phyloP scores from a whole-genome alignment of 2,888 invertebrate genomes.

The Agonopterix alstromeriana region DNA sequence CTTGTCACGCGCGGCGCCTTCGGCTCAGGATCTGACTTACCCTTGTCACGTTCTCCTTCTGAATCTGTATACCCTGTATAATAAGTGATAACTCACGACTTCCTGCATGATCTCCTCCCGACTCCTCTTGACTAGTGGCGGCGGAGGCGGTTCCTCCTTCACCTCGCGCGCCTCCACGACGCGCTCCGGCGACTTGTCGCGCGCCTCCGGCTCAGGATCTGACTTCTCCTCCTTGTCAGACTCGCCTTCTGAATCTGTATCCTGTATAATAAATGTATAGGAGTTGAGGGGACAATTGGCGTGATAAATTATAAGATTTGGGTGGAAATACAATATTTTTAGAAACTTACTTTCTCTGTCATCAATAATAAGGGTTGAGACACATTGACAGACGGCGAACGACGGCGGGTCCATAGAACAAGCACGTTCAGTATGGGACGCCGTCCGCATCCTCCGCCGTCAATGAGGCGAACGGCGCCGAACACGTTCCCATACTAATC shows the following conservation, averaged over 20 bases:
- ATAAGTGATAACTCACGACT: constrained; percentile 62
- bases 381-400: too few species aligned
- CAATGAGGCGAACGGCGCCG: too few species aligned
- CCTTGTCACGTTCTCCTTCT: constrained; percentile 46
- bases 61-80: constrained; percentile 68
- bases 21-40: constrained; percentile 5
- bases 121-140: constrained; percentile 54
- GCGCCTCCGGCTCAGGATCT: constrained; percentile 3
- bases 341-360: too few species aligned
- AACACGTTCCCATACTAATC: too few species aligned
- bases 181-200: neutral
- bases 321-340: too few species aligned
- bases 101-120: constrained; percentile 81
- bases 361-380: too few species aligned
- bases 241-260: constrained; percentile 68
- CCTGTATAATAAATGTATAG: constrained; percentile 31
- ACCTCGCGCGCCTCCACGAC: neutral
- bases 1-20: neutral
- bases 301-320: neutral
- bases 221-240: constrained; percentile 22
- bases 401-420: too few species aligned
- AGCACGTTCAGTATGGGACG: too few species aligned
- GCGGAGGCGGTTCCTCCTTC: constrained; percentile 21
- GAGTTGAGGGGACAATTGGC: neutral
- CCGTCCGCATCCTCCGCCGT: too few species aligned